Evolutionary conservation across 2,888 invertebrate species (phyloP).

Genomic region (Acrobasis repandana): DNA sequence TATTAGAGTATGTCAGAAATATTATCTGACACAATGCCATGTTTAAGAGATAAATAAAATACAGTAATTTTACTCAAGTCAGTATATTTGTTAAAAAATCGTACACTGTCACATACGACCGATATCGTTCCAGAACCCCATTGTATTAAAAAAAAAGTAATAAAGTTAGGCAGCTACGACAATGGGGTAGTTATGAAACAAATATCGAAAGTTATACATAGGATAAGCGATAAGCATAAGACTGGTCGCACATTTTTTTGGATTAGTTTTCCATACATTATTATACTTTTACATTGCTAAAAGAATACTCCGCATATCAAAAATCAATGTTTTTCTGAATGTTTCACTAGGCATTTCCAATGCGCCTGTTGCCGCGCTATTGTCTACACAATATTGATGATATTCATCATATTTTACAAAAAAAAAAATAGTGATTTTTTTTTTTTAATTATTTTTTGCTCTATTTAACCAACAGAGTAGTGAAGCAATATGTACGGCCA

Average conservation of each 20-base stretch:
- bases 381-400: no score
- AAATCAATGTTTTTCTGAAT: no score
- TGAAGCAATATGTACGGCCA: neutral
- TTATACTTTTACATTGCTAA: neutral
- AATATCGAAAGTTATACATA: conserved; percentile 64
- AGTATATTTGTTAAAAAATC: conserved; percentile 80
- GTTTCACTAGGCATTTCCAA: no score
- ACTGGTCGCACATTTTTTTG: neutral
- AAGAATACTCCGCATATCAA: no score
- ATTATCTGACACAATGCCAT: no score
- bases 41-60: conserved; percentile 32
- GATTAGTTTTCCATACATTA: neutral
- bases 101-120: conserved; percentile 58
- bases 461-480: no score
- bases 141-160: conserved; percentile 64
- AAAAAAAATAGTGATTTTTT: no score
- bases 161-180: conserved; percentile 51
- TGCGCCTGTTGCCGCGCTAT: no score
- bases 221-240: conserved; percentile 31
- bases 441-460: no score
- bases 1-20: no score
- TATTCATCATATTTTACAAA: no score
- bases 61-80: conserved; percentile 55
- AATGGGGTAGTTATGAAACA: conserved; percentile 81
- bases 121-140: conserved; percentile 82